Base-by-base conservation (phyloP, 2,888 invertebrate species). In the Linyphia triangularis region DNA sequence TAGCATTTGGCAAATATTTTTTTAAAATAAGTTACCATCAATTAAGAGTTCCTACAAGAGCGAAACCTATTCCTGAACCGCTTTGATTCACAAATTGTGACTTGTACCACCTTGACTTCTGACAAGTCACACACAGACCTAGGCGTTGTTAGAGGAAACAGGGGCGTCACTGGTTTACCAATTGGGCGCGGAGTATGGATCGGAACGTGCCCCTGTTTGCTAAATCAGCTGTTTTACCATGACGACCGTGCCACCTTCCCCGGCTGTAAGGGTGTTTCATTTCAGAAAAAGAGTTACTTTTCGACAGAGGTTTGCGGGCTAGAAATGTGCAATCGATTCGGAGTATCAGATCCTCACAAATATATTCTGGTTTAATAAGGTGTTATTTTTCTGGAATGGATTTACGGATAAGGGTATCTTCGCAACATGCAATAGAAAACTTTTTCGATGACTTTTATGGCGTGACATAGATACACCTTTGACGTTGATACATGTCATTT, bases 151-250 rank as follows among this genome's bases (percentile, higher is more conserved):
- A 81, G 73, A 37, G 33, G 33, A 33, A 59, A 9, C 19, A 7
- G 51, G 33, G 81, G 81, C 33, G 51, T 59, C 30, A 28, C 16
- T 19, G 51, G 26, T 67, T 81, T 81, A 81, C 59, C 24, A 28
- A 26, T 13, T 7, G 26, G 63, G 63, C 70, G 43, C 70, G 26
- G 22, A 51, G 37, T 67, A 67, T 67, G 33, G 69, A 70, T 69
- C 33, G 37, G 59, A 37, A 28, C 43, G 9, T n/a, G 30, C 9
- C 19, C 24, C 57, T 81, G 81, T 85, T 84, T 85, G 77, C 61
- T 37, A 77, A 57, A 85, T 77, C 57, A 69, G 77, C 77, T 77
- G 77, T 57, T 85, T 77, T 57, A 59, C 85, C 85, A 85, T 85
- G 77, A 69, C 75, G 85, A 85, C 85, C 26, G 40, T 51, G 24